These are phyloP conservation scores for Centropus bengalensis DNA, from an alignment of 2,113 vertebrate species.

Conservation along the genomic window DNA sequence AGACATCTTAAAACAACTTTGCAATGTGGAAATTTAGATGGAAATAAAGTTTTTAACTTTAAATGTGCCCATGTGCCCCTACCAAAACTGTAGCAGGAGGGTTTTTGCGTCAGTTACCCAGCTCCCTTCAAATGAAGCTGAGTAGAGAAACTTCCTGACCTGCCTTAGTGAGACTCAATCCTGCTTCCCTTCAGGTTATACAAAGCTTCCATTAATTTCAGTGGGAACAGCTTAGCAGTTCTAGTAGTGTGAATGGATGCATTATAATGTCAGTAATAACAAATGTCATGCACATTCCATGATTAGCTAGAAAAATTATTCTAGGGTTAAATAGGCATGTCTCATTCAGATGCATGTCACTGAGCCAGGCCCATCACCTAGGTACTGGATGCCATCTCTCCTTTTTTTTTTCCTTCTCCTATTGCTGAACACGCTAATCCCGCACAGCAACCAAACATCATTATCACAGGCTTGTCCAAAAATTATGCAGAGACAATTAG, in stretches of 20 bases:
- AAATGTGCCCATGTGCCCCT: not conserved
- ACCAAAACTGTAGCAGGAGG: not conserved
- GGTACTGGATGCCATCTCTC: conserved; percentile 56
- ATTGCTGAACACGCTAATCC: conserved; percentile 64
- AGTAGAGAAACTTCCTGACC: conserved; percentile 1
- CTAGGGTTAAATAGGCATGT: conserved; percentile 66
- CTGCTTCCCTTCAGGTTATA: conserved; percentile 20
- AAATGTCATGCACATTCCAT: conserved; percentile 67
- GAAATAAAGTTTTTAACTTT: not conserved
- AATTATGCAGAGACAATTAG: conserved; percentile 69
- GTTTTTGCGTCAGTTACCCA: not conserved
- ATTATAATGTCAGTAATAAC: conserved; percentile 66
- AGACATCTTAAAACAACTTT: not conserved
- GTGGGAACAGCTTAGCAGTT: conserved; percentile 61
- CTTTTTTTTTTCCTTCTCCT: conserved; percentile 29
- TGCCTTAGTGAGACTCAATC: not conserved
- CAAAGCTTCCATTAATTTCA: conserved; percentile 54
- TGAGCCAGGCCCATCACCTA: conserved; percentile 40
- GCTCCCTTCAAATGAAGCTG: not conserved
- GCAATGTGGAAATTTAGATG: not conserved
- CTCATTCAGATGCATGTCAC: conserved; percentile 64
- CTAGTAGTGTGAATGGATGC: conserved; percentile 34
- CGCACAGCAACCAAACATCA: conserved; percentile 37
- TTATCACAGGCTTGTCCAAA: conserved; percentile 47
- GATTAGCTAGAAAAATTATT: conserved; percentile 68